Base-by-base conservation (phyloP, 2,888 invertebrate species). In the Erynnis tages region DNA sequence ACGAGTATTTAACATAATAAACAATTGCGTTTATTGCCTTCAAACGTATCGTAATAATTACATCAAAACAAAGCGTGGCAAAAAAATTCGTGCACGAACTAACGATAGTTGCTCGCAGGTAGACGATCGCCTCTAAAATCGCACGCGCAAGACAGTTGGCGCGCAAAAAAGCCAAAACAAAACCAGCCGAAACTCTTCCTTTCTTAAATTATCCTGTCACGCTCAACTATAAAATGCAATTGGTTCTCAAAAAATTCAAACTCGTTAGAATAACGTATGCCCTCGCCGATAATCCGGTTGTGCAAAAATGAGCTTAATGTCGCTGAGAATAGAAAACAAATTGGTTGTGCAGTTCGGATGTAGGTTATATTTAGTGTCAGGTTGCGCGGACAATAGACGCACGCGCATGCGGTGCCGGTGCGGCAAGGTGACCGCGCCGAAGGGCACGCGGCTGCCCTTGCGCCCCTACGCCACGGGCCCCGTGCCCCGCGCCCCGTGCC, bases 181-280 rank as follows among this genome's bases (percentile, higher is more conserved):
- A 46, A 54, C 45, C 46, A 21, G 56, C 55, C 50, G 55, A 61
- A 61, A 74, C 71, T 77, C 76, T 77, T 78, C 79, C 82, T 80
- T 85, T 80, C 81, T 72, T 84, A 87, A 86, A 88, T 88, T 87
- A 88, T 87, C 86, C 88, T 88, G 88, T 88, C 88, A 88, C 83
- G 87, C 80, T 85, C 78, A 79, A 74, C 85, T 86, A 87, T 87
- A 85, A 85, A 86, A 84, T 86, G 86, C 88, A 88, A 88, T 88
- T 88, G 88, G 82, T 71, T 81, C 78, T 76, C 71, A 59, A 66
- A 75, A 78, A 80, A 81, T 81, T 76, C 76, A 73, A 79, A 82
- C 79, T 81, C 79, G 79, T 82, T 81, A 80, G 78, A 79, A 73
- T 77, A 78, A 74, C 71, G 69, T 60, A 54, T 41, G 57, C 49